Base-by-base conservation (phyloP, 2,113 vertebrate species). In the Protomyctophum bolini region DNA sequence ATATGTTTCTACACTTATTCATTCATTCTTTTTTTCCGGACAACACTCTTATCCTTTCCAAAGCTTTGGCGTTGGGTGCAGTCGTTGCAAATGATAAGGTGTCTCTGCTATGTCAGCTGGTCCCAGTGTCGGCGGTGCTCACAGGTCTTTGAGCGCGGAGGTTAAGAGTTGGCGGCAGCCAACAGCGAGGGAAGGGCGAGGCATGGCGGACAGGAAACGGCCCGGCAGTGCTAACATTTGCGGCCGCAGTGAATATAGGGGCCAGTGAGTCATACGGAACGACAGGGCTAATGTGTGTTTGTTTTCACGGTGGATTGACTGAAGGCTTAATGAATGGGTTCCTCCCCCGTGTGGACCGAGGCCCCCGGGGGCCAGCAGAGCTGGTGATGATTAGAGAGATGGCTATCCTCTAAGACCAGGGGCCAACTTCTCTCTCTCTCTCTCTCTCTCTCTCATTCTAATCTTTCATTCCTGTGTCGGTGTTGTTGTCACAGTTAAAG, bases 151-250 rank as follows among this genome's bases (percentile, higher is more conserved):
- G 67, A 41, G 21, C 59, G 15, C 0, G 15, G 28, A 62, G 68
- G 75, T 77, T 69, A 79, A 83, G 76, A 70, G 77, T 73, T 86
- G 33, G 45, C 49, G 49, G 67, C 70, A 48, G 63, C 55, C 58
- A 50, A n/a, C 59, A 66, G 29, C 6, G 9, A 47, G 76, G 83
- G 83, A 83, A 88, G 83, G 75, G 83, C 5, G 75, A 77, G 77
- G 64, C 58, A 46, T n/a, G 66, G 68, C 8, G 14, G 21, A 50
- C 71, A 89, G 82, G 82, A 80, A 87, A 70, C 64, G 62, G 58
- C 64, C 70, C 52, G 59, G 70, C 66, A 21, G 60, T 0, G n/a
- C 60, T 68, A 76, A 72, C 58, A 6, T 73, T 70, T 54, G 55
- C 61, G 55, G 46, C 68, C 1, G 5, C 72, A 46, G 59, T 68